These are phyloP conservation scores for Anoplolepis gracilipes DNA, from an alignment of 1,140 invertebrate genomes.

Conservation along the genomic window DNA sequence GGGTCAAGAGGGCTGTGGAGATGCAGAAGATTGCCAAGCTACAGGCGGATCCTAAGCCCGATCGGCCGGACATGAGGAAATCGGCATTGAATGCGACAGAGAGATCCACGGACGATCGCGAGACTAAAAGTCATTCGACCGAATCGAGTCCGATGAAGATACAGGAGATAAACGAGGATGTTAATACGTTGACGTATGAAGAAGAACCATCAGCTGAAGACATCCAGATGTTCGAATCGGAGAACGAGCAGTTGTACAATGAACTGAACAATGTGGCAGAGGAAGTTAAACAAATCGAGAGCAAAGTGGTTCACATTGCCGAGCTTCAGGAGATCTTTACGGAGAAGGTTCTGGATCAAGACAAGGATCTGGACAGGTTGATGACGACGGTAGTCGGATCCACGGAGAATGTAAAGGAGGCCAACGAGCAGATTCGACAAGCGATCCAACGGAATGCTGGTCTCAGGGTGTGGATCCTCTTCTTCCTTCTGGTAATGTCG, in stretches of 20 bases:
- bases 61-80: background rate
- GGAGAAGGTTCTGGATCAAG: conserved; percentile 98
- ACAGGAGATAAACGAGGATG: conserved; percentile 82
- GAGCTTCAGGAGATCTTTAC: conserved; percentile 98
- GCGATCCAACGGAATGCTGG: conserved; percentile 98
- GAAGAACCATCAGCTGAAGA: conserved; percentile 93
- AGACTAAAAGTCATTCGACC: conserved; percentile 63
- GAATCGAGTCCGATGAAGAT: conserved; percentile 80
- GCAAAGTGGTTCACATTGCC: conserved; percentile 97
- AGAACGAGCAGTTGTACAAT: conserved; percentile 93
- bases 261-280: conserved; percentile 92
- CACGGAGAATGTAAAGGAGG: conserved; percentile 98
- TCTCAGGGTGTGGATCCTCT: conserved; percentile 96
- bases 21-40: conserved; percentile 92
- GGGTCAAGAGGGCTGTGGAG: conserved; percentile 94
- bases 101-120: conserved; percentile 76
- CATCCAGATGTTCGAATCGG: conserved; percentile 95
- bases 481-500: conserved; percentile 98
- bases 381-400: conserved; percentile 94
- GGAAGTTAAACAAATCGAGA: conserved; percentile 95
- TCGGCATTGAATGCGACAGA: conserved; percentile 74
- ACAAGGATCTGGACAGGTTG: conserved; percentile 96
- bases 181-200: conserved; percentile 82
- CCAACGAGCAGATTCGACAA: conserved; percentile 98
- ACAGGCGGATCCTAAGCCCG: conserved; percentile 84